Evolutionary conservation across 2,888 invertebrate genomes (phyloP).

Genomic region (Caenorhabditis zanzibari): DNA sequence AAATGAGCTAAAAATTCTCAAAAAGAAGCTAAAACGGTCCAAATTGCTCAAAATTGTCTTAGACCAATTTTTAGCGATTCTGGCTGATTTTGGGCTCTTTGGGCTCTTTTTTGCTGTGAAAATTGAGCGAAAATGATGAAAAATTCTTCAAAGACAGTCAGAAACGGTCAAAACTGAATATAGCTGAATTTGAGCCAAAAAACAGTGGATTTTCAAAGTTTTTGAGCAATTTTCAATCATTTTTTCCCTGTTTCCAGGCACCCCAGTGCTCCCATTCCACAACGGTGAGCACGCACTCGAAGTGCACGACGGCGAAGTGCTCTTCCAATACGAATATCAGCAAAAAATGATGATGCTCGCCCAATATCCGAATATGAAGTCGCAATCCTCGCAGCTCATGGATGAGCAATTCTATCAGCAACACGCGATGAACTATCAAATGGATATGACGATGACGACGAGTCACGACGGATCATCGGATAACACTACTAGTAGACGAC

Average conservation of each 20-base stretch:
- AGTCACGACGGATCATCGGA: too few relatives aligned
- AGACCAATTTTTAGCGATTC: too few relatives aligned
- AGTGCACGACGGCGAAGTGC: constrained; percentile 44
- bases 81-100: too few relatives aligned
- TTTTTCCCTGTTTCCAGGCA: constrained; percentile 16
- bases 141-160: too few relatives aligned
- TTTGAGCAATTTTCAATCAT: not conserved
- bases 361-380: constrained; percentile 1
- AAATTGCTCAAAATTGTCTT: too few relatives aligned
- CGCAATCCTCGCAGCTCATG: not conserved
- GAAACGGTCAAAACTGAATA: too few relatives aligned
- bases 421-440: constrained; percentile 9
- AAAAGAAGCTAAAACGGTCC: too few relatives aligned
- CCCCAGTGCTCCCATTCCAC: constrained; percentile 35
- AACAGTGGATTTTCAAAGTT: not conserved
- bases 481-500: not conserved
- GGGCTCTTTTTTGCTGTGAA: too few relatives aligned
- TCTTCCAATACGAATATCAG: constrained; percentile 53
- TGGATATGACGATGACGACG: not conserved
- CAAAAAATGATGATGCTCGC: constrained; percentile 55
- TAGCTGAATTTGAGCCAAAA: too few relatives aligned
- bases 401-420: constrained; percentile 53
- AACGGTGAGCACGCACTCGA: constrained; percentile 41
- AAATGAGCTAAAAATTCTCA: too few relatives aligned
- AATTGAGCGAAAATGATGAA: too few relatives aligned